Conservation (phyloP, 2,797 vertebrate genomes). For the Balearica regulorum region DNA sequence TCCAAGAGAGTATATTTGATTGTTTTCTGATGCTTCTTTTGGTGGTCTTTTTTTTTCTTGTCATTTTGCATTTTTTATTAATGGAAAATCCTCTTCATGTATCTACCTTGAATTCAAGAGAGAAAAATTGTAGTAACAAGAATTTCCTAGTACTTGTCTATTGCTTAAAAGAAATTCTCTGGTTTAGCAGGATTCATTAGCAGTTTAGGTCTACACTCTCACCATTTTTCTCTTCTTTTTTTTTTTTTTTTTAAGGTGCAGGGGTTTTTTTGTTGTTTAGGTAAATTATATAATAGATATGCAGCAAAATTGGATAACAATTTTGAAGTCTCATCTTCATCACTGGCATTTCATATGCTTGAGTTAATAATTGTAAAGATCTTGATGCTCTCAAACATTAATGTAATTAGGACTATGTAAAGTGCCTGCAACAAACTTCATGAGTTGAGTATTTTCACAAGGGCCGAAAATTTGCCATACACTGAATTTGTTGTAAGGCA, state of each 20-base stretch:
- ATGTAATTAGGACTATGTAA: neutral
- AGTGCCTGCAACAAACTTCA: constrained; percentile 6
- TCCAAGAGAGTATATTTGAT: neutral
- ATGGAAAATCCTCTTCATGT: too few species aligned
- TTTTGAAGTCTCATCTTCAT: neutral
- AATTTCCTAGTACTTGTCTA: neutral
- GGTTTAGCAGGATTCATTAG: neutral
- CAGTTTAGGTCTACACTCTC: neutral
- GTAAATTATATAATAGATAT: neutral
- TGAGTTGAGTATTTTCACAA: neutral
- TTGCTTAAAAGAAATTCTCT: neutral
- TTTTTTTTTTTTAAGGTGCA: neutral
- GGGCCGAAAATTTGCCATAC: neutral
- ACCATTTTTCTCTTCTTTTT: neutral
- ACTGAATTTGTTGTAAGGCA: neutral
- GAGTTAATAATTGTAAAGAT: neutral
- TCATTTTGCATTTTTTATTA: too few species aligned
- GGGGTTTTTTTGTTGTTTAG: neutral
- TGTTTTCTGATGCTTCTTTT: neutral
- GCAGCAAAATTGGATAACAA: neutral
- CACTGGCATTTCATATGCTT: neutral
- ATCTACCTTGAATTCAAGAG: neutral
- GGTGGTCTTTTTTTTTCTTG: neutral
- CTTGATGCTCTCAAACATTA: neutral
- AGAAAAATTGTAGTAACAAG: neutral